These are phyloP conservation scores for Hycleus cichorii DNA, from an alignment of 1,140 invertebrate genomes.

Conservation along the genomic window DNA sequence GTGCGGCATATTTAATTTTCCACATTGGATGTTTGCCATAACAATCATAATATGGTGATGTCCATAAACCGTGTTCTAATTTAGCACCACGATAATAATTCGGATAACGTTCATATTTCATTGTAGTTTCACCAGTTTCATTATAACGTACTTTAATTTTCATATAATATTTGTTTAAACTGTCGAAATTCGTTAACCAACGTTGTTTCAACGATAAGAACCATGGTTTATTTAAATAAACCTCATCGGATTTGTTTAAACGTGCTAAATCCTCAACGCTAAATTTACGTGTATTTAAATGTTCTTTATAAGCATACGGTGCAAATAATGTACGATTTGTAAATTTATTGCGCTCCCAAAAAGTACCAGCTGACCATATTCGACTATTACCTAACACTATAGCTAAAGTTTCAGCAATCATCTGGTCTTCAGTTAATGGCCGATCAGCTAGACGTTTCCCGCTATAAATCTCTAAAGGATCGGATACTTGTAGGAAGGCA, in stretches of 20 bases:
- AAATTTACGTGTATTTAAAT: slow-evolving; percentile 74
- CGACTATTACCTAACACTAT: slow-evolving; percentile 84
- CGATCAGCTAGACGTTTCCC: slow-evolving; percentile 83
- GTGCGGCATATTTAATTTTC: slow-evolving; percentile 90
- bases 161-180: slow-evolving; percentile 83
- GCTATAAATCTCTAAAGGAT: slow-evolving; percentile 89
- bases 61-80: slow-evolving; percentile 87
- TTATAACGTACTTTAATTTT: slow-evolving; percentile 90
- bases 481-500: slow-evolving; percentile 86
- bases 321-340: slow-evolving; percentile 88
- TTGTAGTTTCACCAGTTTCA: slow-evolving; percentile 71
- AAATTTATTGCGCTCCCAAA: slow-evolving; percentile 95
- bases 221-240: slow-evolving; percentile 79
- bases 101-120: slow-evolving; percentile 86
- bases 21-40: slow-evolving; percentile 85
- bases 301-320: slow-evolving; percentile 86
- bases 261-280: slow-evolving; percentile 82
- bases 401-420: slow-evolving; percentile 88
- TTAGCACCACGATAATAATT: slow-evolving; percentile 81
- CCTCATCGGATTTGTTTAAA: slow-evolving; percentile 65
- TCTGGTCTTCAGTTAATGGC: slow-evolving; percentile 85
- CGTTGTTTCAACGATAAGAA: slow-evolving; percentile 84
- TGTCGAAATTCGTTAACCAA: slow-evolving; percentile 91
- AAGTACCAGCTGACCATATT: slow-evolving; percentile 86
- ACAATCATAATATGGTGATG: slow-evolving; percentile 90